Evolutionary conservation across 1,140 invertebrate species (phyloP).

Genomic region (Diorhabda elongata): DNA sequence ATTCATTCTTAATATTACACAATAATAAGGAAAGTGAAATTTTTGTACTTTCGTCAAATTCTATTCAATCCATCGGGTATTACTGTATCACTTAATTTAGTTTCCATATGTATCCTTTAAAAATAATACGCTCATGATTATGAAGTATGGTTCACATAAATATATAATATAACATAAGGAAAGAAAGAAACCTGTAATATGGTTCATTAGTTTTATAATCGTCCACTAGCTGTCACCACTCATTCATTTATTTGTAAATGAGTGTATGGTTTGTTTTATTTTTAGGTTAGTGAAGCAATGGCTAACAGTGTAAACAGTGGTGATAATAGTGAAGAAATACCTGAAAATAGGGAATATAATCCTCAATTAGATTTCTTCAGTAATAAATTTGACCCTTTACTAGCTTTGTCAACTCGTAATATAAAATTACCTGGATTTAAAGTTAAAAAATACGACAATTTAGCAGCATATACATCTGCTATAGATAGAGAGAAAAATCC

Average conservation of each 20-base stretch:
- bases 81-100: too few relatives aligned
- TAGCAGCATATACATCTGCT: constrained; percentile 54
- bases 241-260: not conserved
- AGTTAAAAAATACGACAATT: constrained; percentile 60
- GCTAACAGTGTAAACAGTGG: not conserved
- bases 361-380: constrained; percentile 60
- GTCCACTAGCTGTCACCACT: not conserved
- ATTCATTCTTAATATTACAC: constrained; percentile 3
- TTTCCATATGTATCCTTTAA: too few relatives aligned
- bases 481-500: constrained; percentile 20
- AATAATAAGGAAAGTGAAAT: constrained; percentile 7
- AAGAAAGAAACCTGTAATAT: not conserved
- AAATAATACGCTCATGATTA: too few relatives aligned
- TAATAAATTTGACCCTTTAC: constrained; percentile 63
- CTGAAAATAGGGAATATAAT: constrained; percentile 46
- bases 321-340: constrained; percentile 36
- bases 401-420: constrained; percentile 58
- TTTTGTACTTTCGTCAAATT: not conserved
- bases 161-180: too few relatives aligned
- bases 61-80: too few relatives aligned
- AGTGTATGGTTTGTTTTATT: not conserved
- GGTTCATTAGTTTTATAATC: too few relatives aligned
- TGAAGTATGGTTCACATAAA: too few relatives aligned
- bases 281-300: constrained; percentile 2
- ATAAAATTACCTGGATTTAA: constrained; percentile 49